phyloP scores from a whole-genome alignment of 2,797 vertebrate genomes.

The Sarcophilus harrisii region DNA sequence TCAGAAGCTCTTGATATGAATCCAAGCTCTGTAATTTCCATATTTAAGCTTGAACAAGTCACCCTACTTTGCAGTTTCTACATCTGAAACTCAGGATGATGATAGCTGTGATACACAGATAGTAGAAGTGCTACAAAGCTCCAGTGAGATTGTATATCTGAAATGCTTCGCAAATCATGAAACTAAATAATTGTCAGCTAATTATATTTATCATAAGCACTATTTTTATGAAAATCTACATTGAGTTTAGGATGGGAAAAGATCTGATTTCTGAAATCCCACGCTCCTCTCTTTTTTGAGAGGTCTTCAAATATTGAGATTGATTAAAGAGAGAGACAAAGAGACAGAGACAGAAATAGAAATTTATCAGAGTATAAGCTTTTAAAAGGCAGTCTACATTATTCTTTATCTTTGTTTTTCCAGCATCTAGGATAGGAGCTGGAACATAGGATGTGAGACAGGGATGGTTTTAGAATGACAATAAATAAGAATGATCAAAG shows the following conservation, averaged over 20 bases:
- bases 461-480: neutral
- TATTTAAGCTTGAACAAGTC: neutral
- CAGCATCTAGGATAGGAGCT: neutral
- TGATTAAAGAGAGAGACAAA: no score
- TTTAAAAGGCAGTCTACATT: neutral
- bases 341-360: neutral
- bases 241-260: neutral
- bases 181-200: neutral
- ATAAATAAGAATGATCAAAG: neutral
- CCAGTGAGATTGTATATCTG: neutral
- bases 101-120: neutral
- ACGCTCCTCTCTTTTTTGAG: constrained; percentile 12
- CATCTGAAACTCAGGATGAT: neutral
- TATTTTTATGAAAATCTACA: neutral
- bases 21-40: neutral
- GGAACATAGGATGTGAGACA: neutral
- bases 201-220: neutral
- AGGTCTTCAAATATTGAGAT: constrained; percentile 56
- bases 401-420: neutral
- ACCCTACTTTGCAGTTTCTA: neutral
- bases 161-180: neutral
- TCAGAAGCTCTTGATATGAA: neutral
- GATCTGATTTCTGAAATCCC: neutral
- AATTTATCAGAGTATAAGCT: neutral
- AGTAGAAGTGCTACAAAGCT: neutral